Evolutionary conservation across 2,113 vertebrate species (phyloP).

Genomic region (Oceanodroma tethys): DNA sequence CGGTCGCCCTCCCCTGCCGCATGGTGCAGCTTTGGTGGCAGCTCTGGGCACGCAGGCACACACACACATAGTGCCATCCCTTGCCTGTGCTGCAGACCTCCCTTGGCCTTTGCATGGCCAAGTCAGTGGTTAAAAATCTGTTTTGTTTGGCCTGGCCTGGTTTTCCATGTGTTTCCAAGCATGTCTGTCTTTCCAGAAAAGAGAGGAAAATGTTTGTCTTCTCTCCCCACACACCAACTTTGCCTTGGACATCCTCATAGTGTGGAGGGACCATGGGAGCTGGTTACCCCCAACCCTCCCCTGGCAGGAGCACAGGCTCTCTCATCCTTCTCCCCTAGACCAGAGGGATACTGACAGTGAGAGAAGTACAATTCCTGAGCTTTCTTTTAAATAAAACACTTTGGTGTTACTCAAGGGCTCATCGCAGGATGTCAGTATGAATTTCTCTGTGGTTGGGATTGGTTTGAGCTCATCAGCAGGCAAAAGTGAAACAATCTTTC

Average conservation of each 20-base stretch:
- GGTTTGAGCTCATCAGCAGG: not conserved
- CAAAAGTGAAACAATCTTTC: not conserved
- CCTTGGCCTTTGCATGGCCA: not conserved
- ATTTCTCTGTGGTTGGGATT: not conserved
- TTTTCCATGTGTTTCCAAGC: not conserved
- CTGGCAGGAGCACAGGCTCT: not conserved
- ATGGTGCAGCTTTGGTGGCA: not conserved
- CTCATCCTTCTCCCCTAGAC: not conserved
- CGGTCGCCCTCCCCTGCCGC: rapidly evolving
- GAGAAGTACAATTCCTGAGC: not conserved
- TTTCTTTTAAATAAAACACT: not conserved
- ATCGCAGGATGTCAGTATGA: not conserved
- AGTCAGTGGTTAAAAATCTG: not conserved
- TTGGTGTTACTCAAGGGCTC: not conserved
- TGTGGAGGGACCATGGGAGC: not conserved
- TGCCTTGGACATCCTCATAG: not conserved
- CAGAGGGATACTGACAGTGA: not conserved
- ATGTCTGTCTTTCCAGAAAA: not conserved
- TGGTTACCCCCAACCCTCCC: not conserved
- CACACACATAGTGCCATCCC: not conserved
- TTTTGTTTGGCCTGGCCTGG: not conserved
- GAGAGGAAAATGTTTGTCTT: not conserved
- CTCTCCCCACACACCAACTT: not conserved
- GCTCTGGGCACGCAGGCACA: not conserved
- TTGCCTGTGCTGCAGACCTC: not conserved